phyloP scores from a whole-genome alignment of 23 tunicate genomes.

The Oikopleura dioica region DNA sequence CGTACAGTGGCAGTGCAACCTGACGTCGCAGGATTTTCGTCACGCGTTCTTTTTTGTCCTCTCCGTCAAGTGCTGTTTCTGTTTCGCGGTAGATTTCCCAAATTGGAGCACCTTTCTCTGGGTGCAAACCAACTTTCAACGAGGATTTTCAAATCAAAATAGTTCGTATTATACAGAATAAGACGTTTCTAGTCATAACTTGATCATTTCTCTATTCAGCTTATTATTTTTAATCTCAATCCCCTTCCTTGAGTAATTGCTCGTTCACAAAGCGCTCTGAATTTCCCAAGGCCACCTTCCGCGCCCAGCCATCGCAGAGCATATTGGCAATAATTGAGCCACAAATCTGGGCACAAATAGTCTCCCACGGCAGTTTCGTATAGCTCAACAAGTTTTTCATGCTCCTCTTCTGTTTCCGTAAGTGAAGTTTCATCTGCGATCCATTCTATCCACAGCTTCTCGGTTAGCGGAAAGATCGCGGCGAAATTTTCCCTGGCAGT shows the following conservation, averaged over 20 bases:
- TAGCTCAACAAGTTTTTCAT: constrained; percentile 23
- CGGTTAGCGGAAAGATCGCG: constrained; percentile 39
- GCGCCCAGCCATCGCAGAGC: constrained; percentile 34
- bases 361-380: constrained; percentile 52
- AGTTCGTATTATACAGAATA: too few species aligned
- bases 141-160: too few species aligned
- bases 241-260: too few species aligned
- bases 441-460: constrained; percentile 58
- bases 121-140: constrained; percentile 42
- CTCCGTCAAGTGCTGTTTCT: constrained; percentile 54
- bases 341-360: constrained; percentile 58
- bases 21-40: too few species aligned
- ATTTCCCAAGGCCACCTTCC: constrained; percentile 33
- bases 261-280: too few species aligned
- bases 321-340: constrained; percentile 79
- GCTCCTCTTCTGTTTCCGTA: constrained; percentile 55
- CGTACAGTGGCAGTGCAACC: too few species aligned
- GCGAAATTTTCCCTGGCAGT: constrained; percentile 36
- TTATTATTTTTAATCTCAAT: too few species aligned
- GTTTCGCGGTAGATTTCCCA: constrained; percentile 83
- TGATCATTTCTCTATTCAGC: too few species aligned
- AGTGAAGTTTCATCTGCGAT: constrained; percentile 54
- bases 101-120: constrained; percentile 27
- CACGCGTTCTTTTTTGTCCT: too few species aligned
- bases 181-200: too few species aligned